Evolutionary conservation across 2,888 invertebrate species (phyloP).

Genomic region (Aphrophora alni): DNA sequence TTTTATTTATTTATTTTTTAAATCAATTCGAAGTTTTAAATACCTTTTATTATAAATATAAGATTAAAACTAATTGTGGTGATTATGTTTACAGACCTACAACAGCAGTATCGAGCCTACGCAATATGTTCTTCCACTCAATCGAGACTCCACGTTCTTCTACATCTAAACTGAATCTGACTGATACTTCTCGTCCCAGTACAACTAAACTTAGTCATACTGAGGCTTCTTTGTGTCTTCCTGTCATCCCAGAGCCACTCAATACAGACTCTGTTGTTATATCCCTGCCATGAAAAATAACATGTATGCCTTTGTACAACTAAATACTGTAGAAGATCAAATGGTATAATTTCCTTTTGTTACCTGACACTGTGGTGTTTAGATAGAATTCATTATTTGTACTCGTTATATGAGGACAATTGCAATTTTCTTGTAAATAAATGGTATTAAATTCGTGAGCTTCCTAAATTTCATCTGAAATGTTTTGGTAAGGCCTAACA

Average conservation of each 20-base stretch:
- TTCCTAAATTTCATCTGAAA: background rate
- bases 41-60: too few species aligned
- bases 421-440: background rate
- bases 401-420: background rate
- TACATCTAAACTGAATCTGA: constrained; percentile 14
- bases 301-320: background rate
- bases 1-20: too few species aligned
- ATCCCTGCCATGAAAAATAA: constrained; percentile 20
- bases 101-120: constrained; percentile 30
- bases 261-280: constrained; percentile 31
- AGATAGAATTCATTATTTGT: background rate
- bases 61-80: too few species aligned
- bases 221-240: constrained; percentile 32
- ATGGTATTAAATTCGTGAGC: background rate
- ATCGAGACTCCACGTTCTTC: constrained; percentile 29
- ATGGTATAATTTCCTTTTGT: background rate
- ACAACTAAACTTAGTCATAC: background rate
- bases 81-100: background rate
- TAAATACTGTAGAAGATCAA: background rate
- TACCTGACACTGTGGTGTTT: background rate
- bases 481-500: background rate
- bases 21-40: too few species aligned
- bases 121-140: constrained; percentile 37
- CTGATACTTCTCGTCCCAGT: constrained; percentile 22
- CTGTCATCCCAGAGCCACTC: constrained; percentile 37